phyloP scores from a whole-genome alignment of 1,140 invertebrate species.

The Dendroctonus ponderosae region DNA sequence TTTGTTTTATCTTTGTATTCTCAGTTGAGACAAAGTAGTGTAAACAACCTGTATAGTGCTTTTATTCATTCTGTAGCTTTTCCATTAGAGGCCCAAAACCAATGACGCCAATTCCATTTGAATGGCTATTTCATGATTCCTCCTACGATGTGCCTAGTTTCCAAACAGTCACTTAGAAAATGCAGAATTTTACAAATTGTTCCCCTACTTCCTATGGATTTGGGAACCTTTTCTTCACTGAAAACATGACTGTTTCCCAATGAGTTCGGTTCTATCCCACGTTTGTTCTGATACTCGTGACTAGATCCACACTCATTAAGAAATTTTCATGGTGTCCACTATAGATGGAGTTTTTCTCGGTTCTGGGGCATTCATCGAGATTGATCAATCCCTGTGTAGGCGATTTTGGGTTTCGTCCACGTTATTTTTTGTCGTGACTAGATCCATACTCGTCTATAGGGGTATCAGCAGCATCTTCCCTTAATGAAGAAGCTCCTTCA shows the following conservation, averaged over 20 bases:
- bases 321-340: slow-evolving; percentile 29
- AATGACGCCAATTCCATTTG: neutral
- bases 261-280: slow-evolving; percentile 74
- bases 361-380: no score
- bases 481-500: no score
- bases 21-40: slow-evolving; percentile 32
- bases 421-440: slow-evolving; percentile 68
- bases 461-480: slow-evolving; percentile 22
- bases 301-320: slow-evolving; percentile 88
- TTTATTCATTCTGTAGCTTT: neutral
- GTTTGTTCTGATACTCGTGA: slow-evolving; percentile 63
- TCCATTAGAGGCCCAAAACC: neutral
- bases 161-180: no score
- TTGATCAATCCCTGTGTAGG: slow-evolving; percentile 57
- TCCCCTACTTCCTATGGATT: no score
- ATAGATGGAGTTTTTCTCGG: no score
- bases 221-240: neutral
- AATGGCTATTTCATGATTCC: neutral
- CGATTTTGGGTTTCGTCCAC: slow-evolving; percentile 78
- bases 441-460: slow-evolving; percentile 82
- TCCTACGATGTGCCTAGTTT: no score
- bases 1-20: slow-evolving; percentile 18
- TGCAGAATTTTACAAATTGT: no score
- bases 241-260: slow-evolving; percentile 47
- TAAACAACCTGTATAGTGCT: slow-evolving; percentile 35